A percentile compares a stretch with the other conserved stretches of the same genome.
Conservation (phyloP, 2,888 invertebrate species). For the Papilio demoleus region DNA sequence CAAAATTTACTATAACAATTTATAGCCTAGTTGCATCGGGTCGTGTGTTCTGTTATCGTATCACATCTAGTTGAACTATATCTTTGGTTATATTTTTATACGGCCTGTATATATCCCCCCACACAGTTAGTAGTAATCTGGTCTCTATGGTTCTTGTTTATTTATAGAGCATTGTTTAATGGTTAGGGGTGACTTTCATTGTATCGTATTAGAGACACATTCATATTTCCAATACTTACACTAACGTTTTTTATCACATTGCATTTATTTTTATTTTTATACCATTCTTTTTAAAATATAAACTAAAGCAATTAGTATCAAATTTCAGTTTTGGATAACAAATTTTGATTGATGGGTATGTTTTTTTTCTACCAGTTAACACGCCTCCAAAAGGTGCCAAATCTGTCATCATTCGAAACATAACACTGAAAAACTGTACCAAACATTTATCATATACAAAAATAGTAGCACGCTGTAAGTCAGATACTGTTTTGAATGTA, state of each 20-base stretch:
- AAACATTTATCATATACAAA: conserved; percentile 63
- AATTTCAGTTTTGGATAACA: conserved; percentile 56
- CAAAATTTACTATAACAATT: conserved; percentile 38
- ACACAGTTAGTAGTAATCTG: conserved; percentile 52
- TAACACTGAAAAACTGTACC: conserved; percentile 72
- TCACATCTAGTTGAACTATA: conserved; percentile 12
- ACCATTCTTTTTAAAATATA: neutral
- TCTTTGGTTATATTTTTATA: conserved; percentile 42
- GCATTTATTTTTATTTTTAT: neutral
- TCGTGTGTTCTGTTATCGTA: conserved; percentile 4
- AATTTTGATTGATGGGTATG: conserved; percentile 71
- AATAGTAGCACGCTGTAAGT: conserved; percentile 58
- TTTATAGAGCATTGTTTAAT: conserved; percentile 73
- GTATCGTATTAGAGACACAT: conserved; percentile 68
- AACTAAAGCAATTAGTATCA: conserved; percentile 46
- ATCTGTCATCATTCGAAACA: conserved; percentile 68
- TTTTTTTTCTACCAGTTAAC: conserved; percentile 69
- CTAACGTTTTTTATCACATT: neutral
- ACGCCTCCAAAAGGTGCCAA: conserved; percentile 66
- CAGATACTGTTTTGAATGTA: conserved; percentile 60
- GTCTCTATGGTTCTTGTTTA: conserved; percentile 67
- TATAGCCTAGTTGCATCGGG: conserved; percentile 29
- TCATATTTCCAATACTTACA: conserved; percentile 38
- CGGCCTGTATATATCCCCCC: conserved; percentile 54
- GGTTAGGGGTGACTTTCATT: conserved; percentile 75